Percentiles rank a stretch among this genome's conserved stretches.
These are phyloP conservation scores for Brachionus asplanchnoidis DNA, from an alignment of 1,140 invertebrate genomes.

Conservation along the genomic window DNA sequence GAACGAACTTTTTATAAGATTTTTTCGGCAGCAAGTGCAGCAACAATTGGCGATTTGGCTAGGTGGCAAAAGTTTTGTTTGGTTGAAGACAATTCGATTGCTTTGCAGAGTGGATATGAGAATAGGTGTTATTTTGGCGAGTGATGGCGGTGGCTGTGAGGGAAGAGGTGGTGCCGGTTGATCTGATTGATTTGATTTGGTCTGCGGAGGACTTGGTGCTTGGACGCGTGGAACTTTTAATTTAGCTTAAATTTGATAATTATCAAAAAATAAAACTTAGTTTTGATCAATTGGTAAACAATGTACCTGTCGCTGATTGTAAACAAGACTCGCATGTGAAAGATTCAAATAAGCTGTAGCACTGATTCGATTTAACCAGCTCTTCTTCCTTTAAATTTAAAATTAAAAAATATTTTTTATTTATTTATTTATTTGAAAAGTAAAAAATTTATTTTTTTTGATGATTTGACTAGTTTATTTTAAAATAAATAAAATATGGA, in stretches of 20 bases:
- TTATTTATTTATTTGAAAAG: neutral
- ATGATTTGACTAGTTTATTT: neutral
- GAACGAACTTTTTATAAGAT: neutral
- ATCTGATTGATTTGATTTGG: neutral
- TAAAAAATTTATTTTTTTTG: neutral
- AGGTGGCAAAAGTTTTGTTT: slow-evolving; percentile 8
- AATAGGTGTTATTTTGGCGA: slow-evolving; percentile 24
- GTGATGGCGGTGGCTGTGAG: neutral
- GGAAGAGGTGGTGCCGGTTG: slow-evolving; percentile 13
- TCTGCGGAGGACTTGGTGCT: neutral
- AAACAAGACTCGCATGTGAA: slow-evolving; percentile 20
- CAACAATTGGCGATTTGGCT: neutral
- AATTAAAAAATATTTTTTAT: neutral
- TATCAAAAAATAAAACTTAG: neutral
- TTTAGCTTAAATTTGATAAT: neutral
- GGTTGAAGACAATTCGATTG: neutral
- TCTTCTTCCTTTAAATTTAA: slow-evolving; percentile 20
- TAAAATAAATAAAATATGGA: neutral
- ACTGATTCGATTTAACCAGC: neutral
- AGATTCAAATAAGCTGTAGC: neutral
- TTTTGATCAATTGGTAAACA: neutral
- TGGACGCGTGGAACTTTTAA: neutral
- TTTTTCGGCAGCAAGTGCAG: neutral
- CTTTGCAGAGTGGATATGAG: neutral
- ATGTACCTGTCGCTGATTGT: neutral